Percentiles rank a stretch among this genome's conserved stretches.
Evolutionary conservation across 2,113 vertebrate genomes (phyloP).

Genomic region (Bujurquina vittata): DNA sequence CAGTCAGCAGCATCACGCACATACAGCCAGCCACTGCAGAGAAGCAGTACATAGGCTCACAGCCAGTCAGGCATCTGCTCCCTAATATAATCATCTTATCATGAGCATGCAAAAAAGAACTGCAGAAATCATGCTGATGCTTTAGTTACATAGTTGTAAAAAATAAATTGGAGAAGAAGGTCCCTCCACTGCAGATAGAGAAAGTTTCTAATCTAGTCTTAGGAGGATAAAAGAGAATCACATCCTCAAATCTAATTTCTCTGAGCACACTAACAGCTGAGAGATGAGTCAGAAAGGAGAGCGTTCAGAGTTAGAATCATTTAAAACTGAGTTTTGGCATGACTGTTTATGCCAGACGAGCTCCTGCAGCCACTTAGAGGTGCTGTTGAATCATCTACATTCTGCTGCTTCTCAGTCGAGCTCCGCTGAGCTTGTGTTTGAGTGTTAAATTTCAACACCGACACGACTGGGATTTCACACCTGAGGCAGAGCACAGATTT

Average conservation of each 20-base stretch:
- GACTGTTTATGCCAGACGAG: slow-evolving; percentile 39
- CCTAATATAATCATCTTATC: slow-evolving; percentile 19
- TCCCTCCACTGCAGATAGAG: neutral
- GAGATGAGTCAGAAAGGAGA: slow-evolving; percentile 4
- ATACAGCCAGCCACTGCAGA: slow-evolving; percentile 32
- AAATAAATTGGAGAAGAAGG: neutral
- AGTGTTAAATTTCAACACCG: slow-evolving; percentile 54
- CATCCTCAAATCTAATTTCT: slow-evolving; percentile 10
- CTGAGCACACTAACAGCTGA: slow-evolving; percentile 10
- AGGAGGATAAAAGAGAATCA: neutral
- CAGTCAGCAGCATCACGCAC: slow-evolving; percentile 27
- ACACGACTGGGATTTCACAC: slow-evolving; percentile 55
- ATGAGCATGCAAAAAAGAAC: neutral
- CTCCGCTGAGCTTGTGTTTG: slow-evolving; percentile 14
- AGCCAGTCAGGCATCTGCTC: slow-evolving; percentile 22
- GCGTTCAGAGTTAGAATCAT: slow-evolving; percentile 11
- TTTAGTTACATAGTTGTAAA: neutral
- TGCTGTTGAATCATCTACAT: slow-evolving; percentile 76
- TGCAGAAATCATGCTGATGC: neutral
- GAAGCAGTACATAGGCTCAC: slow-evolving; percentile 14
- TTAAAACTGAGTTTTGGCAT: slow-evolving; percentile 17
- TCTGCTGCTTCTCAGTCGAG: slow-evolving; percentile 41
- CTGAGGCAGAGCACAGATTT: slow-evolving; percentile 49
- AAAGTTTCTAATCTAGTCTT: neutral
- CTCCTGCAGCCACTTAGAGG: slow-evolving; percentile 70